A percentile compares a stretch with the other conserved stretches of the same genome.
Conservation (phyloP, 2,797 vertebrate species). For the Pangasius mekongensis region DNA sequence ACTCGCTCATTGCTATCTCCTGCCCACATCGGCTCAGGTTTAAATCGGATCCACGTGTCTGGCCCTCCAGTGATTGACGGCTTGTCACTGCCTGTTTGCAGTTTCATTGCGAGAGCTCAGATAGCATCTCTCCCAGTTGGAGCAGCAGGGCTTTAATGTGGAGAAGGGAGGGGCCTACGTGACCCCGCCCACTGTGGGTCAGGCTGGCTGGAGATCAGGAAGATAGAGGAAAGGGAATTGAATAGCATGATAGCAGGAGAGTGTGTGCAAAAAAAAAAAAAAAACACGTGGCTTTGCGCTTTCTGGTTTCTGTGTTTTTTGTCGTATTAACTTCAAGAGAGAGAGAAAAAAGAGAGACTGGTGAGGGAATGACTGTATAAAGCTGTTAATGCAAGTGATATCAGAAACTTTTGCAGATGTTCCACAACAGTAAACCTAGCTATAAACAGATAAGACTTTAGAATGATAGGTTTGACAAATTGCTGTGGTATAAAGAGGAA, state of each 20-base stretch:
- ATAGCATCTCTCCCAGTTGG: conserved; percentile 73
- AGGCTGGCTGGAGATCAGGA: conserved; percentile 35
- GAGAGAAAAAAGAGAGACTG: background rate
- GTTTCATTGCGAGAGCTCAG: conserved; percentile 57
- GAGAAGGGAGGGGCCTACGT: conserved; percentile 49
- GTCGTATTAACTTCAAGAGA: background rate
- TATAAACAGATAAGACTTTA: background rate
- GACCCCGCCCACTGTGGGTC: conserved; percentile 53
- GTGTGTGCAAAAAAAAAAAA: background rate
- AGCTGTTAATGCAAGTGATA: background rate
- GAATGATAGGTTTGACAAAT: background rate
- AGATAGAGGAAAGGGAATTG: conserved; percentile 39
- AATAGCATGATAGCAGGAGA: background rate
- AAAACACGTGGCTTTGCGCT: background rate
- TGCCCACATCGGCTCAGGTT: conserved; percentile 62
- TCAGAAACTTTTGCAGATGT: background rate
- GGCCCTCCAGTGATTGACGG: conserved; percentile 73
- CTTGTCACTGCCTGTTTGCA: conserved; percentile 75
- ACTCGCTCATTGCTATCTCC: conserved; percentile 66
- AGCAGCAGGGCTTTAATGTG: conserved; percentile 68
- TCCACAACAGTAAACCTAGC: background rate
- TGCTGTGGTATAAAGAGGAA: background rate
- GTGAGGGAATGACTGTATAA: background rate
- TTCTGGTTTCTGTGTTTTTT: background rate
- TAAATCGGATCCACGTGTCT: conserved; percentile 79